These are phyloP conservation scores for Edolisoma coerulescens DNA, from an alignment of 2,113 vertebrate species.

Conservation along the genomic window DNA sequence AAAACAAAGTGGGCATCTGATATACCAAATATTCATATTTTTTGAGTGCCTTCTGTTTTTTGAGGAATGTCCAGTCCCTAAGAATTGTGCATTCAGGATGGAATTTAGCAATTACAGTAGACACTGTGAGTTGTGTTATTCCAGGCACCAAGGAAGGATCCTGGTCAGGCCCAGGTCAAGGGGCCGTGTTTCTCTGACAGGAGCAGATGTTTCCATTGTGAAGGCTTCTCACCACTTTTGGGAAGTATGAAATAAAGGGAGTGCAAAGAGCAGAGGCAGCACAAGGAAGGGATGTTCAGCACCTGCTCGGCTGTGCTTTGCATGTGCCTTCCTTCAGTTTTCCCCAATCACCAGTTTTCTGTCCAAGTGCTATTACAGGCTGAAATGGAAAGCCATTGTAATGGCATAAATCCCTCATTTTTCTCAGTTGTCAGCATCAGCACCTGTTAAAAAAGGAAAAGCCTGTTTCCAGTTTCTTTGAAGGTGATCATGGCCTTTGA, in stretches of 20 bases:
- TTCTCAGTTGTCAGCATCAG: conserved; percentile 29
- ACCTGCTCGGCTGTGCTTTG: neutral
- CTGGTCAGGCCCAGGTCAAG: neutral
- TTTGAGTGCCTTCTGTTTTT: no score
- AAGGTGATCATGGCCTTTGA: conserved; percentile 5
- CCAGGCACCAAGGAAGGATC: neutral
- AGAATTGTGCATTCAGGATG: no score
- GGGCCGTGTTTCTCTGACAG: no score
- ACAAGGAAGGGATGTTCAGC: neutral
- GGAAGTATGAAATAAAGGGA: neutral
- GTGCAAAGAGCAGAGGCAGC: neutral
- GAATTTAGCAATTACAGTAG: neutral
- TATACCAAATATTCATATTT: no score
- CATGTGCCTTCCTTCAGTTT: neutral
- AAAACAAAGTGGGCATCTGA: no score
- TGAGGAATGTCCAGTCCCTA: no score
- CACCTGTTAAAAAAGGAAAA: neutral
- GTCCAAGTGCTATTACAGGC: conserved; percentile 8
- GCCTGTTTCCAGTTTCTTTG: neutral
- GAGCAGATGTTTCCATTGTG: neutral
- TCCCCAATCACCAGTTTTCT: neutral
- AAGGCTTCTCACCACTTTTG: neutral
- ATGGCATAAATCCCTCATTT: neutral
- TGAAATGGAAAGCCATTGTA: neutral
- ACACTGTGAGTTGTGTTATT: neutral